Evolutionary conservation across 2,888 invertebrate species (phyloP), one percentile per base, ranked within the genome.

Genomic region (Acanthosepion pharaonis): DNA sequence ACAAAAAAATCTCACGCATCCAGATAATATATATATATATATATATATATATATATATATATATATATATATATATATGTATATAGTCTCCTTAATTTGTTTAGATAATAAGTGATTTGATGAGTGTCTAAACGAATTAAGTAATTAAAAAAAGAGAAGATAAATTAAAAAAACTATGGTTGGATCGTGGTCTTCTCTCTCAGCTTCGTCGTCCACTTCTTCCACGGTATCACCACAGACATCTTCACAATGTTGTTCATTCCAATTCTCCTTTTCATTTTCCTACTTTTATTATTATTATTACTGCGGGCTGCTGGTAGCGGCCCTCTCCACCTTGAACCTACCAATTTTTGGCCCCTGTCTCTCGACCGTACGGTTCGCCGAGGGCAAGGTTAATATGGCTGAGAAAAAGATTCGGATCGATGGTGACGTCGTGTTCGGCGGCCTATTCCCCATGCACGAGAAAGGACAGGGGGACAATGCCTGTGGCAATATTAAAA

Each of bases 361-460:
- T 53, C 93, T 48, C 15, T 93, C 93, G 51, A 48, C 93, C 53
- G 49, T 51, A 49, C 48, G n/a, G n/a, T 49, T n/a, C 53, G 49
- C 49, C 49, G 94, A n/a, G 59, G 94, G 55, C n/a, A 48, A 33
- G n/a, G 33, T 53, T 28, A 59, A n/a, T 15, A 48, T 48, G 28
- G 96, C 96, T 18, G 95, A 96, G 33, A 95, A 95, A 51, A 97
- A 97, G 95, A 95, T 97, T 53, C 95, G 96, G 48, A 94, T 95
- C 0, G 96, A 97, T 33, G 98, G 98, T 4, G 98, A 98, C 95
- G 97, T 98, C 59, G 97, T 98, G 94, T 97, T 98, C 94, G 98
- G 98, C 0, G 98, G 98, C 4, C 97, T 98, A 28, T 98, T 98
- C 96, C 98, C 98, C 4, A 98, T 98, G 96, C 98, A 98, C 96